phyloP scores from a whole-genome alignment of 64 coral and sea anemone genomes.

The Montipora cactus region DNA sequence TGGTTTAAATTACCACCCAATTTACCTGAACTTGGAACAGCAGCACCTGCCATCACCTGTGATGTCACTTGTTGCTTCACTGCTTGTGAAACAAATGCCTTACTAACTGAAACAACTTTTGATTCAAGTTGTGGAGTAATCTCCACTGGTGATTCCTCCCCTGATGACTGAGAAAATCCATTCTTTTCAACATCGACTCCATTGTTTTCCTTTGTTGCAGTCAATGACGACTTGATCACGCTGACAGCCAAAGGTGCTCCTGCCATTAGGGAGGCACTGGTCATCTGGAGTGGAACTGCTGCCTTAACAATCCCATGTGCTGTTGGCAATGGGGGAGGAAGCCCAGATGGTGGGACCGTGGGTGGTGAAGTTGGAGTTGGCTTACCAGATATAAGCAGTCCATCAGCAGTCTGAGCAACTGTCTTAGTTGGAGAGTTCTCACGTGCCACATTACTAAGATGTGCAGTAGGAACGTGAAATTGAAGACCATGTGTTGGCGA shows the following conservation, averaged over 20 bases:
- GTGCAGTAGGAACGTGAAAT: slow-evolving; percentile 76
- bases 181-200: slow-evolving; percentile 78
- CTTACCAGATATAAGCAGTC: slow-evolving; percentile 30
- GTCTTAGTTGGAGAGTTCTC: slow-evolving; percentile 87
- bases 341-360: slow-evolving; percentile 42
- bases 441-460: slow-evolving; percentile 51
- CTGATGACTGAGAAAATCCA: slow-evolving; percentile 92
- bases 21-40: slow-evolving; percentile 3
- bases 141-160: slow-evolving; percentile 83
- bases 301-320: not conserved
- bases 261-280: slow-evolving; percentile 21
- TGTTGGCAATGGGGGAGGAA: slow-evolving; percentile 40
- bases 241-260: slow-evolving; percentile 80
- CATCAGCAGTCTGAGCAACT: slow-evolving; percentile 46
- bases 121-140: slow-evolving; percentile 48
- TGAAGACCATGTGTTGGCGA: slow-evolving; percentile 98
- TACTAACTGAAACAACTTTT: slow-evolving; percentile 19
- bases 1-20: not conserved
- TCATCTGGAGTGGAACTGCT: slow-evolving; percentile 42
- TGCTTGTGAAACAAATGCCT: not conserved
- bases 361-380: slow-evolving; percentile 62
- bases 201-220: slow-evolving; percentile 58
- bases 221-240: slow-evolving; percentile 85
- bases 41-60: not conserved
- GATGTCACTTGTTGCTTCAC: slow-evolving; percentile 3